Evolutionary conservation across 2,888 invertebrate species (phyloP).

Genomic region (Azorinus chamasolen): DNA sequence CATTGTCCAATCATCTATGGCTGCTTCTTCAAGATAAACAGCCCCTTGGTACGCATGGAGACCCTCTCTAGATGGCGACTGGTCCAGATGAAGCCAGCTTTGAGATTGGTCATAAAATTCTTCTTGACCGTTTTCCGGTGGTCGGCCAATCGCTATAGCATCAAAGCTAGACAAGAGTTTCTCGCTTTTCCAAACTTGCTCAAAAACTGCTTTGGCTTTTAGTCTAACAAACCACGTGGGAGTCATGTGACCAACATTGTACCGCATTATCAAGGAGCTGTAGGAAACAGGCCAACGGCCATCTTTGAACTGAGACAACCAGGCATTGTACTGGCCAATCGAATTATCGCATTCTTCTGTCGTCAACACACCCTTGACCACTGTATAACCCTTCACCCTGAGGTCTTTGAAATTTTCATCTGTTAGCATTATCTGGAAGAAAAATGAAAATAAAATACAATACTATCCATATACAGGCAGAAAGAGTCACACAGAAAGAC

Average conservation of each 20-base stretch:
- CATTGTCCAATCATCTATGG: constrained; percentile 73
- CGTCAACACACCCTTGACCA: constrained; percentile 22
- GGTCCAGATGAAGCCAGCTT: constrained; percentile 78
- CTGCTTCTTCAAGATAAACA: constrained; percentile 74
- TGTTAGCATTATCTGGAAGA: constrained; percentile 21
- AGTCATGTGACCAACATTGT: constrained; percentile 75
- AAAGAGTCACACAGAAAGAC: too few species aligned
- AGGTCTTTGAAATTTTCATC: constrained; percentile 18
- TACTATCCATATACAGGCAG: too few species aligned
- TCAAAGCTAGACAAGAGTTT: constrained; percentile 80
- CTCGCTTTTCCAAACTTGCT: constrained; percentile 79
- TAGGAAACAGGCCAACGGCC: constrained; percentile 33
- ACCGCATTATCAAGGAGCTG: constrained; percentile 75
- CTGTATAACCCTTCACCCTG: constrained; percentile 24
- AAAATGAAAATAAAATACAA: too few species aligned
- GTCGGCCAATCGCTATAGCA: constrained; percentile 81
- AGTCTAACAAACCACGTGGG: constrained; percentile 78
- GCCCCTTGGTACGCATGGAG: constrained; percentile 81
- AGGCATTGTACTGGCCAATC: constrained; percentile 22
- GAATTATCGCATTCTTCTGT: constrained; percentile 24
- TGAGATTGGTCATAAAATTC: constrained; percentile 54
- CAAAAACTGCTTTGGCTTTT: constrained; percentile 76
- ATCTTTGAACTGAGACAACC: constrained; percentile 40
- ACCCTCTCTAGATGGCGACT: constrained; percentile 65
- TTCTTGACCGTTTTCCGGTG: constrained; percentile 78